Evolutionary conservation across 1,140 invertebrate genomes (phyloP), one percentile per base, ranked within the genome.

Genomic region (Hypothenemus hampei): DNA sequence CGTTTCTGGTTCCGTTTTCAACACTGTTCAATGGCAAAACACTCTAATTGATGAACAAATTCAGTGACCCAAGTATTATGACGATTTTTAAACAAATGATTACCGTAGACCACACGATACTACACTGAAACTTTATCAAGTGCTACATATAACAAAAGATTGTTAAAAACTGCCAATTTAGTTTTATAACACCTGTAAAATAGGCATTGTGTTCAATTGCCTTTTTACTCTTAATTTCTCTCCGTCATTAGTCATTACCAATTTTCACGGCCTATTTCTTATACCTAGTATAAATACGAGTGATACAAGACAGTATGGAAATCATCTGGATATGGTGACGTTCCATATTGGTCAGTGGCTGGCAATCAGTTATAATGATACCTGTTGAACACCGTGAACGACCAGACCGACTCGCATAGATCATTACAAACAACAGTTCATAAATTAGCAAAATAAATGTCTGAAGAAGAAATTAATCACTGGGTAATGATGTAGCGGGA

Each of bases 401-500:
- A 24, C 11, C 37, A 26, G 40, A 48, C 35, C 26, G 31, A 35
- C 50, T 45, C 48, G 45, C 36, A 55, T 57, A 58, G 50, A 61
- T 55, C 62, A 62, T 58, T 59, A 59, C 59, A 54, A 60, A 60
- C 58, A 61, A 62, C 64, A 62, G 65, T 62, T 54, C 58, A 67
- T 67, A 67, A 67, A 65, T 67, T 67, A 67, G 63, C 59, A 58
- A 63, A 67, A 65, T 67, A 65, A 66, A 64, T 56, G 61, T 65
- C 64, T 63, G 60, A 59, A 59, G 57, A 63, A 56, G 60, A 64
- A 65, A 67, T 67, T 65, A 67, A 67, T 67, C 65, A 67, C 61
- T 48, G 46, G 59, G 47, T 65, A 67, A 67, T 65, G 61, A 67
- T 67, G 58, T 59, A 58, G 61, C 58, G 61, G 63, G 58, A 60